Percentiles rank a stretch among this genome's conserved stretches.
phyloP scores from a whole-genome alignment of 2,113 vertebrate genomes.

The Petaurus breviceps region DNA sequence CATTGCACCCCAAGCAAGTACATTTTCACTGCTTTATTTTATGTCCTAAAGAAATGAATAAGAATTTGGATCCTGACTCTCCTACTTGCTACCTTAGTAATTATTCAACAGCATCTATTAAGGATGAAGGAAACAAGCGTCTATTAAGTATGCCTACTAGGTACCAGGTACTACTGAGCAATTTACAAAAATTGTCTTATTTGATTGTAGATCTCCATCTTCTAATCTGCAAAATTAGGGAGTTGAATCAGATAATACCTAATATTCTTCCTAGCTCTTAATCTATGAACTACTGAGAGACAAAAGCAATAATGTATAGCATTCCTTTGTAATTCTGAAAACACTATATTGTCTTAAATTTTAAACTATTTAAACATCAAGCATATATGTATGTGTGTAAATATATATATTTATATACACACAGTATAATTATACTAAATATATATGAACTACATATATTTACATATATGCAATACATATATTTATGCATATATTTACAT shows the following conservation, averaged over 20 bases:
- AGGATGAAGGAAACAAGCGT: background rate
- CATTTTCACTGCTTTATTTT: background rate
- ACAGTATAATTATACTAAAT: too few relatives aligned
- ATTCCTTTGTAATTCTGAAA: background rate
- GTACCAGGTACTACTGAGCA: background rate
- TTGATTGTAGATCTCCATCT: background rate
- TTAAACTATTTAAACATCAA: too few relatives aligned
- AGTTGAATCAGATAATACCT: background rate
- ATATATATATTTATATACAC: too few relatives aligned
- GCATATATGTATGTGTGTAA: too few relatives aligned
- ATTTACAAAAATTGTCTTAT: background rate
- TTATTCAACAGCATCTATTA: background rate
- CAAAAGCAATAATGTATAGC: background rate
- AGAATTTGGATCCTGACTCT: background rate
- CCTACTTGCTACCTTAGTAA: background rate
- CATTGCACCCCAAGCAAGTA: background rate
- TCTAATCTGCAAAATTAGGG: background rate
- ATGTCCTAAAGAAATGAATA: background rate
- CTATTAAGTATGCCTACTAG: background rate
- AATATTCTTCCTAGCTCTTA: background rate
- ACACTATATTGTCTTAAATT: too few relatives aligned
- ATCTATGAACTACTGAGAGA: background rate
- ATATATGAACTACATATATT: too few relatives aligned
- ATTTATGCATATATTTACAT: too few relatives aligned
- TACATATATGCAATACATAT: too few relatives aligned